A percentile compares a stretch with the other conserved stretches of the same genome.
Conservation (phyloP, 2,113 vertebrate species). For the Neodontobutis hainanensis region DNA sequence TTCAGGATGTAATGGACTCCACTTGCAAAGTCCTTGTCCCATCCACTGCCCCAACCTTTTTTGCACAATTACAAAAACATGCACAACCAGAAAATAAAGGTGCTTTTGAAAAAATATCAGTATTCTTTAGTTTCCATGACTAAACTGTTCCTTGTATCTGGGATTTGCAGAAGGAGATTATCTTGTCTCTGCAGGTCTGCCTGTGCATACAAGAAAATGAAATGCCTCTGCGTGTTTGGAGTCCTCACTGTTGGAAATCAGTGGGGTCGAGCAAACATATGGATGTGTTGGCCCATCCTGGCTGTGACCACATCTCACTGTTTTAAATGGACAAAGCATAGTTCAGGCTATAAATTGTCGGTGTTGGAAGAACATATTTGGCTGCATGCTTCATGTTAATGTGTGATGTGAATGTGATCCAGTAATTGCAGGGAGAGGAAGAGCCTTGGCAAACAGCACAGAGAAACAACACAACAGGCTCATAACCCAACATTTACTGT, state of each 20-base stretch:
- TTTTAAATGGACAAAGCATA: slow-evolving; percentile 42
- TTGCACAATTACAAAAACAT: too few relatives aligned
- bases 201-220: background rate
- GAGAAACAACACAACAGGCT: slow-evolving; percentile 56
- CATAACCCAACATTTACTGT: slow-evolving; percentile 55
- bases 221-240: slow-evolving; percentile 21
- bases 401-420: slow-evolving; percentile 60
- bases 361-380: slow-evolving; percentile 44
- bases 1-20: too few relatives aligned
- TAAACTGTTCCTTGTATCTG: background rate
- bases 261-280: slow-evolving; percentile 44
- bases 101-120: too few relatives aligned
- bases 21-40: too few relatives aligned
- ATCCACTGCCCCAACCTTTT: too few relatives aligned
- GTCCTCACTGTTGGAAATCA: slow-evolving; percentile 25
- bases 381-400: slow-evolving; percentile 55
- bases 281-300: slow-evolving; percentile 19
- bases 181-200: slow-evolving; percentile 7
- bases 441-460: slow-evolving; percentile 40
- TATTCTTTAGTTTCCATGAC: background rate
- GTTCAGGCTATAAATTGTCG: slow-evolving; percentile 40
- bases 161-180: slow-evolving; percentile 11
- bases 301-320: slow-evolving; percentile 17
- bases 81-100: too few relatives aligned
- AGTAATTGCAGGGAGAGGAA: slow-evolving; percentile 61